Percentiles rank a stretch among this genome's conserved stretches.
Evolutionary conservation across 2,113 vertebrate genomes (phyloP).

Genomic region (Zootoca vivipara): DNA sequence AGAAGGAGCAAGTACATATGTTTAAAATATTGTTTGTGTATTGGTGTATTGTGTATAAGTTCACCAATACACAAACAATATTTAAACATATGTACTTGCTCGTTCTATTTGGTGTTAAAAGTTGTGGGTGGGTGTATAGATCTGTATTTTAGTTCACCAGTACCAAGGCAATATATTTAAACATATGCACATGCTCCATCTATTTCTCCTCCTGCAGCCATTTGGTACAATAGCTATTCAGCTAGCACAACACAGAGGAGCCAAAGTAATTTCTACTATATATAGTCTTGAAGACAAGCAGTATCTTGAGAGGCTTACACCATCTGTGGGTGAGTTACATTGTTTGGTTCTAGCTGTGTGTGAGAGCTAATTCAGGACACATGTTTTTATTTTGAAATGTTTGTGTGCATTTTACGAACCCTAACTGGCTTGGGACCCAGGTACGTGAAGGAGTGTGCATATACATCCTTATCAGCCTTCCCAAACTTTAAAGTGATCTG

Average conservation of each 20-base stretch:
- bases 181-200: neutral
- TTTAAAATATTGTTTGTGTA: no score
- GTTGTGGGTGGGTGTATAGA: no score
- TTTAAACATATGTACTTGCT: no score
- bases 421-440: neutral
- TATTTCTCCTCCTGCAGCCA: slow-evolving; percentile 71
- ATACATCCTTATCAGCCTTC: neutral
- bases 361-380: neutral
- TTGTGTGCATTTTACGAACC: neutral
- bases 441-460: neutral
- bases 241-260: slow-evolving; percentile 90
- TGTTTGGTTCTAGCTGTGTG: neutral
- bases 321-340: slow-evolving; percentile 80
- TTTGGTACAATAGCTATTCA: slow-evolving; percentile 91
- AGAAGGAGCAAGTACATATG: no score
- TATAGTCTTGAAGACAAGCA: slow-evolving; percentile 83
- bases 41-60: no score
- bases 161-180: neutral
- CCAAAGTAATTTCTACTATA: slow-evolving; percentile 89
- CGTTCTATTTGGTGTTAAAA: no score
- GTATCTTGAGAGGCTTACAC: slow-evolving; percentile 85
- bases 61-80: no score
- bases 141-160: neutral
- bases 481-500: neutral
- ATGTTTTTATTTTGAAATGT: neutral